These are phyloP conservation scores for Rynchops niger DNA, from an alignment of 2,113 vertebrate species.

Conservation along the genomic window DNA sequence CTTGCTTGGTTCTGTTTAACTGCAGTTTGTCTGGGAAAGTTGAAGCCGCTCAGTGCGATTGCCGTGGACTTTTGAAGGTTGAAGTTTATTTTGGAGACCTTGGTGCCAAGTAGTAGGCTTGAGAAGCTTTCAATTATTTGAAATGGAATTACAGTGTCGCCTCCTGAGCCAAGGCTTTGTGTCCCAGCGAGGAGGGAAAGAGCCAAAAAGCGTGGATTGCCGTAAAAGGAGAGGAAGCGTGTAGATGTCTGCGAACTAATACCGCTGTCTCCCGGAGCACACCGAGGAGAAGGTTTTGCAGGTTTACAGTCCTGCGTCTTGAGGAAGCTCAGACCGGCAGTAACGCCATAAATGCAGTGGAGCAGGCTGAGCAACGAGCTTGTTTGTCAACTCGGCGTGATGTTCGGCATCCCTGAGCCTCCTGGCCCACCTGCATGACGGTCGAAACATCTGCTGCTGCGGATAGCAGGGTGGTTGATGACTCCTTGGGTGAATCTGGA, in stretches of 20 bases:
- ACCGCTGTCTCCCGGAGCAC: accelerated
- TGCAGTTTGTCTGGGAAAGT: neutral
- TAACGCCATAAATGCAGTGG: neutral
- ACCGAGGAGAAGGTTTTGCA: neutral
- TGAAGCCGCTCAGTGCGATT: neutral
- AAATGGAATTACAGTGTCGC: neutral
- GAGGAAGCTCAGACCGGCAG: neutral
- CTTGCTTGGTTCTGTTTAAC: neutral
- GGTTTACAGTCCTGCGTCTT: neutral
- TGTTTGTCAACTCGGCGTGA: accelerated
- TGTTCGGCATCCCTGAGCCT: accelerated
- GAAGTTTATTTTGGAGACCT: constrained; percentile 12
- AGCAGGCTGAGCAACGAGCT: neutral
- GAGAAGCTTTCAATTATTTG: neutral
- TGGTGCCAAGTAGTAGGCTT: neutral
- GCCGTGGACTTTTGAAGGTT: neutral
- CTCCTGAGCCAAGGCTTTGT: neutral
- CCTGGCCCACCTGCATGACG: neutral
- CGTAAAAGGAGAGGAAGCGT: neutral
- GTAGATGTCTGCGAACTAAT: neutral
- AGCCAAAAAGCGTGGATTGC: neutral
- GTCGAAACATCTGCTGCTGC: neutral
- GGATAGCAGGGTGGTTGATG: neutral
- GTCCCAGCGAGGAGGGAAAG: neutral
- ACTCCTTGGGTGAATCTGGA: neutral